Evolutionary conservation across 2,797 vertebrate genomes (phyloP).

Genomic region (Scolopax rusticola): DNA sequence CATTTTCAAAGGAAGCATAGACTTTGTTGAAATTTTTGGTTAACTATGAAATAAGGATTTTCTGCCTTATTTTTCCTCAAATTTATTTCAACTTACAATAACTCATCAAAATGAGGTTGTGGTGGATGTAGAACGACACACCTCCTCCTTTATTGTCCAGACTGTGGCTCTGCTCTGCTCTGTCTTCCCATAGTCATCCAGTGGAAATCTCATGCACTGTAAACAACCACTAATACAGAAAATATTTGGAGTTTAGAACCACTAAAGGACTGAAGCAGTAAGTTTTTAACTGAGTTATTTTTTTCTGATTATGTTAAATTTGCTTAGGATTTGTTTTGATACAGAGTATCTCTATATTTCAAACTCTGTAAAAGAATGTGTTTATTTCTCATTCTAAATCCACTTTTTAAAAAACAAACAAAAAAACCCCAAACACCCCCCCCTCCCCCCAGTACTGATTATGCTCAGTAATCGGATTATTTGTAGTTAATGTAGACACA

Average conservation of each 20-base stretch:
- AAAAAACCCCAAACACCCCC: too few relatives aligned
- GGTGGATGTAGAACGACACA: neutral
- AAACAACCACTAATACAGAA: neutral
- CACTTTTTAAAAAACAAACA: neutral
- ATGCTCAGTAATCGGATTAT: neutral
- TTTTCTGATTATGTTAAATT: neutral
- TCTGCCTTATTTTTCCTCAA: neutral
- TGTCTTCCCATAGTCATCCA: neutral
- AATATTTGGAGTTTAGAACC: neutral
- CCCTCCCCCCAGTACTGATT: neutral
- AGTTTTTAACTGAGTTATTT: neutral
- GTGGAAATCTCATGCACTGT: neutral
- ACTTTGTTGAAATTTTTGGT: neutral
- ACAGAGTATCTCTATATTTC: neutral
- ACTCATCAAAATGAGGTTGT: neutral
- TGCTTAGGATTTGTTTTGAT: neutral
- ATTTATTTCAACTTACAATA: neutral
- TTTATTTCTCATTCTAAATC: neutral
- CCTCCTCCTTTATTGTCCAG: neutral
- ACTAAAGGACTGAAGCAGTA: neutral
- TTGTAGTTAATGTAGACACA: neutral
- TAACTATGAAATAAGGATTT: neutral
- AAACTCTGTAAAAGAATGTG: neutral
- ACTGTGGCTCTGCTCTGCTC: neutral
- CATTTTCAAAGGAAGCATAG: neutral